Base-by-base conservation (phyloP, 2,888 invertebrate species). In the Elmis aenea region DNA sequence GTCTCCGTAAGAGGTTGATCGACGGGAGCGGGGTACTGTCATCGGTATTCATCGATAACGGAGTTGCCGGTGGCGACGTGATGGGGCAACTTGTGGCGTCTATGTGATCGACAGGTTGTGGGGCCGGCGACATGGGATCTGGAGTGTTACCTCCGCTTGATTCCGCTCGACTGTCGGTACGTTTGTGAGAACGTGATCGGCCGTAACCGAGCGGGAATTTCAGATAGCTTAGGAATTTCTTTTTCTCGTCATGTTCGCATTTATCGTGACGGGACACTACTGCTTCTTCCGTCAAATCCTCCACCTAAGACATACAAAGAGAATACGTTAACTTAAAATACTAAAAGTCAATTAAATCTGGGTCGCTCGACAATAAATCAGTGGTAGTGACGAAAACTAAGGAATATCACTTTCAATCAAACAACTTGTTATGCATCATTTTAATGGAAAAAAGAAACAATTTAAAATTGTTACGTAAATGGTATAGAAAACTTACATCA, bases 251-350 rank as follows among this genome's bases (percentile, higher is more conserved):
- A 6, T 72, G 69, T 67, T 89, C 89, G 47, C 83, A 81, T 45
- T 81, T 80, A 29, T 79, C 76, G 67, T 95, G 95, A 2, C 93
- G 77, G 23, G 70, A 61, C 2, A 72, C 62, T 51, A 83, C 80
- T 0, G 81, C 75, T 39, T 81, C 80, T 40, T 92, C 90, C 0
- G 85, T 82, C 39, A 87, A 70, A 64, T 93, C 91, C 66, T 93
- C 92, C 31, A 75, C 72, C 76, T 75, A 18, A 18, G 8, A 18
- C 5, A 18, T 18, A 18, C 18, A 18, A n/a, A n/a, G n/a, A n/a
- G n/a, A n/a, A n/a, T n/a, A n/a, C n/a, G n/a, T n/a, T n/a, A n/a
- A n/a, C n/a, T n/a, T n/a, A n/a, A n/a, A n/a, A n/a, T n/a, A n/a
- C n/a, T n/a, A n/a, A n/a, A n/a, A n/a, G n/a, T n/a, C n/a, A n/a